A percentile compares a stretch with the other conserved stretches of the same genome.
These are phyloP conservation scores for Epirrhoe tristata DNA, from an alignment of 2,888 invertebrate genomes.

Conservation along the genomic window DNA sequence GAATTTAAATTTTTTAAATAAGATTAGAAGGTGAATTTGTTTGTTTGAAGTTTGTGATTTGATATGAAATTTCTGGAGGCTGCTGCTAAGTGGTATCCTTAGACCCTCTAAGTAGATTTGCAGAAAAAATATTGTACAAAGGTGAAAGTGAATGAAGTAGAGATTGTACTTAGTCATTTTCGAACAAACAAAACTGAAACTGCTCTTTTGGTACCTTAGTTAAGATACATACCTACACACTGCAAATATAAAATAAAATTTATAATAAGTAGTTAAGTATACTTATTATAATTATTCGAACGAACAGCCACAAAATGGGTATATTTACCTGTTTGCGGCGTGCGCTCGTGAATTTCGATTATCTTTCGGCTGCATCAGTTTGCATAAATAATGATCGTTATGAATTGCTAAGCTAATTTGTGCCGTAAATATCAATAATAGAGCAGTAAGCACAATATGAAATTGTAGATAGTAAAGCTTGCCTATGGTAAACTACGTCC, in stretches of 20 bases:
- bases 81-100: background rate
- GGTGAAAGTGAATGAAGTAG: background rate
- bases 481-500: conserved; percentile 4
- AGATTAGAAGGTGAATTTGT: conserved; percentile 21
- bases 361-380: conserved; percentile 15
- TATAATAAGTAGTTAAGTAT: too few relatives aligned
- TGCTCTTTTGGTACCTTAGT: too few relatives aligned
- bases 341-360: conserved; percentile 35
- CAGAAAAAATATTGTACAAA: background rate
- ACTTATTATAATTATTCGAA: conserved; percentile 18
- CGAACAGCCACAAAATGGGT: conserved; percentile 21
- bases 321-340: conserved; percentile 21
- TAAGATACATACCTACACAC: too few relatives aligned
- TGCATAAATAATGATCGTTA: conserved; percentile 31
- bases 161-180: too few relatives aligned
- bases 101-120: background rate
- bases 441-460: conserved; percentile 13
- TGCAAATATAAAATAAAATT: background rate
- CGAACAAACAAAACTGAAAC: too few relatives aligned
- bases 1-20: conserved; percentile 39
- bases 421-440: conserved; percentile 26
- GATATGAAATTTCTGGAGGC: background rate
- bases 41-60: background rate
- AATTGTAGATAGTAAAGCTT: conserved; percentile 1
- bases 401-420: conserved; percentile 26